These are phyloP conservation scores for Solenopsis invicta DNA, from an alignment of 1,140 invertebrate species.

Conservation along the genomic window DNA sequence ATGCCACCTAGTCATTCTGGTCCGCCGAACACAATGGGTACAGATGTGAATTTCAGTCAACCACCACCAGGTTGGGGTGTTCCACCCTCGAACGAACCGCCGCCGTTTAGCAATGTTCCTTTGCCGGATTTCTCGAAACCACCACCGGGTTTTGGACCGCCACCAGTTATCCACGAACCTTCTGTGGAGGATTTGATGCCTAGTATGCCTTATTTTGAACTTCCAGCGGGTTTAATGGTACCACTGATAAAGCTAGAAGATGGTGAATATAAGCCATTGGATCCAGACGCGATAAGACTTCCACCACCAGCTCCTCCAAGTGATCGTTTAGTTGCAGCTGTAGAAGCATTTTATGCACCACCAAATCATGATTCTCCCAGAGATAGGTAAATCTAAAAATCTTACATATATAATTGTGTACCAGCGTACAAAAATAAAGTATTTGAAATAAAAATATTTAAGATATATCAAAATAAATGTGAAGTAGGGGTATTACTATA, in stretches of 20 bases:
- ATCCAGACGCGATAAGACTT: constrained; percentile 95
- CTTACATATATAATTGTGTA: background rate
- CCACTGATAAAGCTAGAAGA: constrained; percentile 97
- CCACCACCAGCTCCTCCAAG: constrained; percentile 97
- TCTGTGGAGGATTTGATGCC: constrained; percentile 93
- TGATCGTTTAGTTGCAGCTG: constrained; percentile 95
- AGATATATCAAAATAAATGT: background rate
- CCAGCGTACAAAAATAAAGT: background rate
- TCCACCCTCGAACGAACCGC: constrained; percentile 78
- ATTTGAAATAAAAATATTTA: background rate
- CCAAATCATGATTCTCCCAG: constrained; percentile 97
- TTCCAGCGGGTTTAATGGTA: constrained; percentile 98
- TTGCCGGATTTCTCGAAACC: constrained; percentile 95
- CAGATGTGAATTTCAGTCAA: constrained; percentile 87
- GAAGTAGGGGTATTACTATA: background rate
- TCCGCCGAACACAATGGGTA: constrained; percentile 74
- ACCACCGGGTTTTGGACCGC: constrained; percentile 92
- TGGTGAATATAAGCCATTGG: constrained; percentile 95
- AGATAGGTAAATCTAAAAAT: constrained; percentile 92
- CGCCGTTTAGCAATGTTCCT: constrained; percentile 85
- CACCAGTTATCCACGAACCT: constrained; percentile 85
- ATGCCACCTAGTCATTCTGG: constrained; percentile 75
- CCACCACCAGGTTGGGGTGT: constrained; percentile 87
- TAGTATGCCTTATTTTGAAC: constrained; percentile 97
- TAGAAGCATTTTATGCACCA: constrained; percentile 97